phyloP scores from a whole-genome alignment of 2,797 vertebrate genomes.

The Schizothorax lantsangensis region DNA sequence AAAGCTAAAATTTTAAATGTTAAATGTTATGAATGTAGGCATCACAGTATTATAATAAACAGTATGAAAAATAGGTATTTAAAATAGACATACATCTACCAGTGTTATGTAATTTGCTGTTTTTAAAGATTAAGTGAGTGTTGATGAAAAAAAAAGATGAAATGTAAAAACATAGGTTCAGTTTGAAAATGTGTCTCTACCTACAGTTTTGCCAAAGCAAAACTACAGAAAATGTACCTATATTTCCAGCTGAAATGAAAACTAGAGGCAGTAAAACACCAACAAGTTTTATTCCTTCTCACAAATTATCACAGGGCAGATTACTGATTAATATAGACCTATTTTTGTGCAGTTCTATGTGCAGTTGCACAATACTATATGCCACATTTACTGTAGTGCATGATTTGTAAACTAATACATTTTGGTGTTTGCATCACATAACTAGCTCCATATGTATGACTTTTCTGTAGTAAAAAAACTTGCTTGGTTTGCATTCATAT shows the following conservation, averaged over 20 bases:
- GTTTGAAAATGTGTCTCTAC: background rate
- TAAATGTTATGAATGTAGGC: background rate
- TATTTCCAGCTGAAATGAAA: background rate
- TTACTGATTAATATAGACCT: background rate
- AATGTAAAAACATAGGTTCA: background rate
- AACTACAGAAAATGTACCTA: background rate
- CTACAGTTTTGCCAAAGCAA: background rate
- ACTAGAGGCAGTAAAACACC: background rate
- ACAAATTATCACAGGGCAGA: background rate
- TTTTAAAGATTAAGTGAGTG: background rate
- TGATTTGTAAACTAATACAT: background rate
- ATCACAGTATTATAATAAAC: background rate
- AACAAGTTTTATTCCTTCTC: background rate
- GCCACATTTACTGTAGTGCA: background rate
- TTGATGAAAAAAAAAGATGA: background rate
- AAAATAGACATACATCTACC: too few relatives aligned
- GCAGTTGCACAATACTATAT: background rate
- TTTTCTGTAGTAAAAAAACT: background rate
- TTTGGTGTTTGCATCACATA: background rate
- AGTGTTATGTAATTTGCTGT: background rate
- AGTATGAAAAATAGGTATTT: background rate
- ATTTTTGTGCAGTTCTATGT: background rate
- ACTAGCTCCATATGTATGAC: background rate
- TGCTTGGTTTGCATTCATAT: background rate
- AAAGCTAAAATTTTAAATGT: background rate